Conservation (phyloP, 2,888 invertebrate species). For the Diadromus collaris region DNA sequence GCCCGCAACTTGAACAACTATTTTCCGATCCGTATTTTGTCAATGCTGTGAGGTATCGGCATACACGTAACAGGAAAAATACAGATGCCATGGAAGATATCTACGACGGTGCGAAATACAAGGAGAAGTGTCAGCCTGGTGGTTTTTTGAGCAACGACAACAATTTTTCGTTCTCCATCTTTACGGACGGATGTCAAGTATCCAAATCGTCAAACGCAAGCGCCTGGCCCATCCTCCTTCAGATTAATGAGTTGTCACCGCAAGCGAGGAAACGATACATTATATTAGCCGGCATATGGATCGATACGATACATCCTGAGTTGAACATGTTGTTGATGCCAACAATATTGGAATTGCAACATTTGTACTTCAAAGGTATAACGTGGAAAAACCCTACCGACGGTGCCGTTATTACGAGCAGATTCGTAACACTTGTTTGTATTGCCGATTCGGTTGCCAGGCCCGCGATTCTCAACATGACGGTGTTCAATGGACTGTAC, state of each 20-base stretch:
- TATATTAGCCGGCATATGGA: slow-evolving; percentile 54
- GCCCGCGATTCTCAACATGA: slow-evolving; percentile 43
- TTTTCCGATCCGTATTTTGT: background rate
- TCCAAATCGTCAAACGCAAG: slow-evolving; percentile 44
- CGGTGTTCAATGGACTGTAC: background rate
- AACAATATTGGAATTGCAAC: background rate
- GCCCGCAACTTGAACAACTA: slow-evolving; percentile 13
- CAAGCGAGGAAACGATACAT: slow-evolving; percentile 50
- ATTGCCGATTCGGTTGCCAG: slow-evolving; percentile 32
- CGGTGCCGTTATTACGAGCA: background rate
- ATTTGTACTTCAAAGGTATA: slow-evolving; percentile 39
- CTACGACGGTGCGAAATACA: slow-evolving; percentile 41
- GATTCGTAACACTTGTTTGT: too few species aligned
- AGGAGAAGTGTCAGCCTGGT: slow-evolving; percentile 27
- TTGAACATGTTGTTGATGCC: slow-evolving; percentile 17
- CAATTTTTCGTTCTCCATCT: slow-evolving; percentile 39
- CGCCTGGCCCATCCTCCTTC: slow-evolving; percentile 45
- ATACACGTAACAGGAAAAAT: slow-evolving; percentile 19
- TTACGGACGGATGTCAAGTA: slow-evolving; percentile 24
- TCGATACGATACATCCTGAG: slow-evolving; percentile 27
- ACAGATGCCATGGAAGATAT: slow-evolving; percentile 44
- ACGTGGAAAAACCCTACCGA: slow-evolving; percentile 19
- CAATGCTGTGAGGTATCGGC: slow-evolving; percentile 34
- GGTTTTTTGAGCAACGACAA: slow-evolving; percentile 33
- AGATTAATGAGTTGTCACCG: slow-evolving; percentile 51